Percentiles rank a stretch among this genome's conserved stretches.
Conservation (phyloP, 2,113 vertebrate genomes). For the Dinomys branickii region DNA sequence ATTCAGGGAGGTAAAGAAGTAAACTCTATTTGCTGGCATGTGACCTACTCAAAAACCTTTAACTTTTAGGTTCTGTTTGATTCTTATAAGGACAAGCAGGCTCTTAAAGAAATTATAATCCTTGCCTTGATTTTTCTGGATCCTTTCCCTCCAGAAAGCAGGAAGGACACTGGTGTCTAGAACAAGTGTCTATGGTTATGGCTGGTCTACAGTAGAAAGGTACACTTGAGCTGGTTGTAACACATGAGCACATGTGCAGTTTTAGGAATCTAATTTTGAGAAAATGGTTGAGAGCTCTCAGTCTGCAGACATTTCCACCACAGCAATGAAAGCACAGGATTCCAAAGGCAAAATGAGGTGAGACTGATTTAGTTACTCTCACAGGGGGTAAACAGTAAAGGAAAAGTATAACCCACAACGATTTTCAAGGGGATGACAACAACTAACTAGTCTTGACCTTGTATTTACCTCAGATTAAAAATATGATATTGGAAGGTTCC, state of each 20-base stretch:
- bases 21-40: slow-evolving; percentile 67
- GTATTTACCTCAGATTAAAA: background rate
- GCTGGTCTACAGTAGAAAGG: background rate
- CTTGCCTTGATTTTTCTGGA: background rate
- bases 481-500: background rate
- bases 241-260: background rate
- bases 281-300: background rate
- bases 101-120: slow-evolving; percentile 10
- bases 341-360: slow-evolving; percentile 13
- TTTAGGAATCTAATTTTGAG: background rate
- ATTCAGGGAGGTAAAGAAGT: slow-evolving; percentile 71
- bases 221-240: background rate
- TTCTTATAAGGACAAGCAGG: slow-evolving; percentile 13
- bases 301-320: background rate
- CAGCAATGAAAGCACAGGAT: background rate
- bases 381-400: slow-evolving; percentile 70
- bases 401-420: slow-evolving; percentile 72
- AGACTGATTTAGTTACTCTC: slow-evolving; percentile 20
- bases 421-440: background rate
- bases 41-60: slow-evolving; percentile 47
- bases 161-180: background rate
- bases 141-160: background rate
- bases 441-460: background rate
- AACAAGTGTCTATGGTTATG: background rate
- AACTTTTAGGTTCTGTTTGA: slow-evolving; percentile 24